Percentiles rank a stretch among this genome's conserved stretches.
Conservation (phyloP, 2,797 vertebrate genomes). For the Myotis daubentonii region DNA sequence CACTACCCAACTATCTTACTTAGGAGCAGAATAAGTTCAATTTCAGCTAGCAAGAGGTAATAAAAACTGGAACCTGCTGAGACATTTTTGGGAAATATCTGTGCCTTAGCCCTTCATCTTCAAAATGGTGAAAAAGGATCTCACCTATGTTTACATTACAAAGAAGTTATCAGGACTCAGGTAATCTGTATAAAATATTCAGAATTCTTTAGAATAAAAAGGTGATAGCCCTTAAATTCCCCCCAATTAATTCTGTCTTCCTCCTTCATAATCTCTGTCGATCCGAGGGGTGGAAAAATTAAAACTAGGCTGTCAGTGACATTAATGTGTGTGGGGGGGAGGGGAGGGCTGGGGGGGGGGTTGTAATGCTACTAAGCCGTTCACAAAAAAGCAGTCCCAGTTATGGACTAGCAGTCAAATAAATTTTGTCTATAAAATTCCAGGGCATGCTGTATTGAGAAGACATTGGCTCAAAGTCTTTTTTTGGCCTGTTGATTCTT, state of each 20-base stretch:
- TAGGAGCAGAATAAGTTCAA: background rate
- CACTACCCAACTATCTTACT: background rate
- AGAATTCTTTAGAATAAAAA: slow-evolving; percentile 19
- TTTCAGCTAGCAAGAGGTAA: background rate
- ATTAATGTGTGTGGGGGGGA: background rate
- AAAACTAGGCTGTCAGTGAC: background rate
- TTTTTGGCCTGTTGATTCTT: background rate
- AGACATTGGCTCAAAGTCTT: background rate
- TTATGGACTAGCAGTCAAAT: background rate
- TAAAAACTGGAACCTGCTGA: background rate
- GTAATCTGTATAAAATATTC: background rate
- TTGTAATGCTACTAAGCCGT: background rate
- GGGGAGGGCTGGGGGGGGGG: no score
- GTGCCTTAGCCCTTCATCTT: background rate
- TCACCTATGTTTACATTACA: background rate
- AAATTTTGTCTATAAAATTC: slow-evolving; percentile 23
- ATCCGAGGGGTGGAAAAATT: background rate
- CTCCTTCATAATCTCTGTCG: background rate
- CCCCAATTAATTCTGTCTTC: background rate
- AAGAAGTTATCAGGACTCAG: background rate
- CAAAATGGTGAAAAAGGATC: slow-evolving; percentile 7
- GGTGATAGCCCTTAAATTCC: background rate
- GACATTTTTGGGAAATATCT: background rate
- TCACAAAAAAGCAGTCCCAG: background rate
- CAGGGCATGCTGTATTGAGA: background rate